Evolutionary conservation across 1,140 invertebrate genomes (phyloP).

Genomic region (Trichonephila clavata): DNA sequence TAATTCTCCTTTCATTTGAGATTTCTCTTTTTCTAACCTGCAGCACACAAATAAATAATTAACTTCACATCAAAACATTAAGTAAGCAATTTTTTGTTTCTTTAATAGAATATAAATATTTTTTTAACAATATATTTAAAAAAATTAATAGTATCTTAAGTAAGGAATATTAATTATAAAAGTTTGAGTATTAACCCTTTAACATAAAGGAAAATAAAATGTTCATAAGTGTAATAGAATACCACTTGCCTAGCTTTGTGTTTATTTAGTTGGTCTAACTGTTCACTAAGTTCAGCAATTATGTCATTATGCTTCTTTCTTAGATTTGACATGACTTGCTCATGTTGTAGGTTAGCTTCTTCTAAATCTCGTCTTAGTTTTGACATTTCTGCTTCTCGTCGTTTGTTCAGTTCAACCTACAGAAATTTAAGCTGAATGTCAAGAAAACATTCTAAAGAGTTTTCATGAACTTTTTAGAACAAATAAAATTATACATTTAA

Average conservation of each 20-base stretch:
- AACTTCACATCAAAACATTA: neutral
- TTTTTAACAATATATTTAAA: neutral
- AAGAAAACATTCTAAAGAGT: neutral
- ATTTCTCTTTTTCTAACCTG: conserved; percentile 97
- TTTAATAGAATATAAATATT: too few species aligned
- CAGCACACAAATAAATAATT: neutral
- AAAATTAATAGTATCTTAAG: neutral
- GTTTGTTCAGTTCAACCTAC: conserved; percentile 99
- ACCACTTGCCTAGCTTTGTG: conserved; percentile 96
- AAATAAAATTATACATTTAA: neutral
- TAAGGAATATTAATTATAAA: too few species aligned
- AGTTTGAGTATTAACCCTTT: too few species aligned
- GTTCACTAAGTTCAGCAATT: conserved; percentile 98
- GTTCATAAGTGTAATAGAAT: too few species aligned
- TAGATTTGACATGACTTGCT: conserved; percentile 94
- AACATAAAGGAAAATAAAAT: too few species aligned
- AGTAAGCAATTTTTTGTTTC: neutral
- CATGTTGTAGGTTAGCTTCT: conserved; percentile 98
- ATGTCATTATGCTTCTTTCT: conserved; percentile 99
- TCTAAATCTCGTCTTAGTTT: conserved; percentile 99
- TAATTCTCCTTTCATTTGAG: conserved; percentile 94
- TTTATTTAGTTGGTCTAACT: conserved; percentile 99
- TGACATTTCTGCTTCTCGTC: conserved; percentile 98
- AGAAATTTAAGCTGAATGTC: neutral
- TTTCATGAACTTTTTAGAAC: neutral